Evolutionary conservation across 92 coral and sea anemone genomes (phyloP).

Genomic region (Parazoanthus atlanticus): DNA sequence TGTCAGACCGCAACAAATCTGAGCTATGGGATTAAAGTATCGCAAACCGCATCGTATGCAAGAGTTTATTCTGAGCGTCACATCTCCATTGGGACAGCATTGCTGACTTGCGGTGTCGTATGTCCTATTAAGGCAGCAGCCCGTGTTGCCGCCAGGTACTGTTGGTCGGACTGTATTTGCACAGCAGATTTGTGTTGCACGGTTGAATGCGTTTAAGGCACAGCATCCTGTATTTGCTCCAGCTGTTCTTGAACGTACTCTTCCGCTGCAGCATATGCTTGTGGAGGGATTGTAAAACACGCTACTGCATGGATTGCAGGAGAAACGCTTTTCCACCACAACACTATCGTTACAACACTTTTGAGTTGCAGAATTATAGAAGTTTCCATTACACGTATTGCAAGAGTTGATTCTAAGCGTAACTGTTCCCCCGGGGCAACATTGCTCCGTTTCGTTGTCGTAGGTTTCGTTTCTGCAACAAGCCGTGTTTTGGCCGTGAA

Average conservation of each 20-base stretch:
- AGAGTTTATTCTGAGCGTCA: background rate
- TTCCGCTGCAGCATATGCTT: conserved; percentile 2
- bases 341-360: background rate
- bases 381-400: background rate
- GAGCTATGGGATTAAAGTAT: background rate
- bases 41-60: background rate
- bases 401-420: background rate
- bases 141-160: background rate
- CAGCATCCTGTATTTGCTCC: conserved; percentile 13
- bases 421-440: background rate
- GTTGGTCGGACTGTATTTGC: background rate
- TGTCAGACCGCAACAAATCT: background rate
- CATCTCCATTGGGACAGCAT: conserved; percentile 15
- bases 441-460: background rate
- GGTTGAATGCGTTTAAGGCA: conserved; percentile 1
- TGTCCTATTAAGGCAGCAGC: conserved; percentile 9
- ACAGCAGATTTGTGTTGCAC: conserved; percentile 15
- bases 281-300: background rate
- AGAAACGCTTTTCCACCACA: background rate
- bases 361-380: conserved; percentile 5
- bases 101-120: background rate
- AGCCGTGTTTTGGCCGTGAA: background rate
- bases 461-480: background rate
- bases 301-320: background rate
- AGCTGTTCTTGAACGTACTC: conserved; percentile 3